Percentiles rank a stretch among this genome's conserved stretches.
Conservation (phyloP, 2,113 vertebrate species). For the Phycodurus eques region DNA sequence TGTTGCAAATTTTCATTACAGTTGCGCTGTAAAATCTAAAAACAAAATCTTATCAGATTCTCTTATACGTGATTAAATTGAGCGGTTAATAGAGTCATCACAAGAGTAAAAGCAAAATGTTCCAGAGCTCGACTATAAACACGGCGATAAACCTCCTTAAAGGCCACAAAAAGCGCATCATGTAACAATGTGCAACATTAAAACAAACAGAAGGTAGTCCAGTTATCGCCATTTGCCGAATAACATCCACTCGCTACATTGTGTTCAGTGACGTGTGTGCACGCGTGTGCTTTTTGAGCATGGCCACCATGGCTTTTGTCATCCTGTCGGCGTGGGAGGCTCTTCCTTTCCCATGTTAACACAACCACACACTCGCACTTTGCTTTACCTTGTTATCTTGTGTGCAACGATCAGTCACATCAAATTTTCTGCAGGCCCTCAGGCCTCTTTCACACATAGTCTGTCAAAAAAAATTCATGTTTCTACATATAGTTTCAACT, state of each 20-base stretch:
- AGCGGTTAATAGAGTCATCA: neutral
- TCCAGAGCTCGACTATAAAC: neutral
- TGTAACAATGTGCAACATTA: neutral
- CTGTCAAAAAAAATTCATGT: no score
- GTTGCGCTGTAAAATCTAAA: neutral
- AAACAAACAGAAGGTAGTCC: neutral
- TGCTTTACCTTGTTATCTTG: neutral
- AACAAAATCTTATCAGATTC: neutral
- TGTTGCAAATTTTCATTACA: no score
- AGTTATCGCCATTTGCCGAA: neutral
- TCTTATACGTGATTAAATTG: neutral
- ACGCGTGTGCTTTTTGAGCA: conserved; percentile 42
- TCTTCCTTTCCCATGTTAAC: conserved; percentile 75
- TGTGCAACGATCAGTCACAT: neutral
- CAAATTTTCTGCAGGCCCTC: no score
- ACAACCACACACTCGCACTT: conserved; percentile 32
- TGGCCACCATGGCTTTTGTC: conserved; percentile 71
- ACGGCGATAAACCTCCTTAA: neutral
- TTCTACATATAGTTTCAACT: no score
- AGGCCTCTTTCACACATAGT: no score
- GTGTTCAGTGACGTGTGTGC: neutral
- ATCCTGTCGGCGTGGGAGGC: conserved; percentile 79
- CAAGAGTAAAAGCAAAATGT: neutral
- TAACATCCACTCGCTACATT: neutral
- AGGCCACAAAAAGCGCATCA: neutral